Base-by-base conservation (phyloP, 2,888 invertebrate species). In the Drosophila parthenogenetica region DNA sequence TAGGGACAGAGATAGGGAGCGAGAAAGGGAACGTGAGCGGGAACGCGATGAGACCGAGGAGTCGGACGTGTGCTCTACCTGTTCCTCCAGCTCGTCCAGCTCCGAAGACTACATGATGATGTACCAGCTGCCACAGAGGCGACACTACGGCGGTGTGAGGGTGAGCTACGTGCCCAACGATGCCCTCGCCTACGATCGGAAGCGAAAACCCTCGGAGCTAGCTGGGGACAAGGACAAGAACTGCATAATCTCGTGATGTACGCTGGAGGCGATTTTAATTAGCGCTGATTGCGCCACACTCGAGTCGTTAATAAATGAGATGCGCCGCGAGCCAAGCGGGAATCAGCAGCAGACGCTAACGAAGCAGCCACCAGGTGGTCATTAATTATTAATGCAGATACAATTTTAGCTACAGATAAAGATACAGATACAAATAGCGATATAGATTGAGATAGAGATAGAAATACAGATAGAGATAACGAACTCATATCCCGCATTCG, bases 141-240 rank as follows among this genome's bases (percentile, higher is more conserved):
- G 96, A 65, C 96, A 96, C 54, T 97, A 97, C 90, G 97, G 97
- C 60, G 97, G 97, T 42, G 97, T 97, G 13, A 93, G 98, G 79
- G 97, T 98, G 86, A 97, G 97, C 10, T 98, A 98, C 93, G 98
- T 98, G 76, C 98, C 98, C 80, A 98, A 97, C 92, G 98, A 97
- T 92, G 96, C 97, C 5, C 94, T 97, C 51, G 97, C 97, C 63
- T 96, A 96, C 90, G 97, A 97, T 51, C 94, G 95, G 81, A 94
- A 96, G 69, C 94, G 95, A 59, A 93, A 95, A 78, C 93, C 91
- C 57, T 87, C 91, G 53, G 93, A 91, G 5, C 53, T 92, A 35
- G 90, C 70, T 43, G 62, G 90, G 22, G 92, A 93, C 65, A 95
- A 94, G 88, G 95, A 95, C 87, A 97, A 97, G 90, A 97, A 97